Evolutionary conservation across 2,797 vertebrate genomes (phyloP), one percentile per base, ranked within the genome.

Genomic region (Oreochromis mossambicus): DNA sequence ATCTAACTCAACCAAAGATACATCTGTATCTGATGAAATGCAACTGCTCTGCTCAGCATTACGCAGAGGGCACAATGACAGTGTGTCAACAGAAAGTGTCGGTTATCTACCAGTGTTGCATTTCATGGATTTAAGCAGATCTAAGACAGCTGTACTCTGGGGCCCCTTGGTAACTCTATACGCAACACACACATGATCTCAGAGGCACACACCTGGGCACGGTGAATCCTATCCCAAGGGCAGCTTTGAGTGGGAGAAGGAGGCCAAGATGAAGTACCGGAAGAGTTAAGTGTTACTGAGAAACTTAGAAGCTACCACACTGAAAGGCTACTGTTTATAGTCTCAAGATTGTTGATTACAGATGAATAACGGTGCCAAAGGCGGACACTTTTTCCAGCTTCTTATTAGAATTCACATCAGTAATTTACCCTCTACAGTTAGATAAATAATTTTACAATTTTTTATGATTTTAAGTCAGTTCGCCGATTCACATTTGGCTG

Each of bases 91-190:
- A 86, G 86, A 78, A 88, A 83, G 84, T 83, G 83, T 95, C 90
- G 86, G 79, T 88, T 86, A 54, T 88, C 85, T 79, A 46, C 88
- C 86, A 81, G 92, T 80, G 87, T 87, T 87, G 84, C 48, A 4
- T 89, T 88, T 91, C 88, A 92, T 90, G 87, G 89, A 94, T 93
- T 90, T 80, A 82, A 50, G 63, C 56, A 81, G 76, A 92, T 92
- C 87, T 85, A 82, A 91, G 85, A 88, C 89, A 90, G 92, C 94
- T 92, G 86, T 86, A 83, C 55, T 88, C 61, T 82, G 90, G 79
- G 87, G 88, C 82, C 85, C 83, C 83, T 86, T 14, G 1, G 95
- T 89, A 94, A 95, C 88, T 85, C 85, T 91, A 93, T 88, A 92
- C 51, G 61, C 4, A 81, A 76, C 55, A 56, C 76, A 82, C 83